These are phyloP conservation scores for Notothenia coriiceps DNA, from an alignment of 2,113 vertebrate genomes.

Conservation along the genomic window DNA sequence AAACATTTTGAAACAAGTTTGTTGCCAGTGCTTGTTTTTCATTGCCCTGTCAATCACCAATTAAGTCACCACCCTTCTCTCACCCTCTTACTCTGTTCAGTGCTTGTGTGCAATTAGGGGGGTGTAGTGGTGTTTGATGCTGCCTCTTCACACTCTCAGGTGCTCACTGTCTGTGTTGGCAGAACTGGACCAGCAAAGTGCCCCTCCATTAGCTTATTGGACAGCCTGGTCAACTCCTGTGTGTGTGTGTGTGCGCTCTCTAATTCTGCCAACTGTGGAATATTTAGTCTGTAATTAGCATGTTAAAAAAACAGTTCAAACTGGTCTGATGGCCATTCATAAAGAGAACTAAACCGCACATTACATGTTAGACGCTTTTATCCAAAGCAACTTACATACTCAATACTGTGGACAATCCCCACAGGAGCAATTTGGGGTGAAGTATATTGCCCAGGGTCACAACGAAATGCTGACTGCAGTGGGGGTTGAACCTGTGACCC, in stretches of 20 bases:
- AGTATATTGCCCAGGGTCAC: no score
- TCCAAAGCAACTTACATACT: no score
- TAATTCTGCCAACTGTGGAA: background rate
- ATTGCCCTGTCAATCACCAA: no score
- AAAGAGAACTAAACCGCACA: background rate
- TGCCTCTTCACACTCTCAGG: conserved; percentile 24
- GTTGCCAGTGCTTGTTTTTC: no score
- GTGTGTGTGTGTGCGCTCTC: conserved; percentile 1
- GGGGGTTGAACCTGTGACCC: no score
- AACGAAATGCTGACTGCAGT: no score
- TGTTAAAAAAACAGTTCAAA: conserved; percentile 15
- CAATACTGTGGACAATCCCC: no score
- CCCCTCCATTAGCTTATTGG: conserved; percentile 57
- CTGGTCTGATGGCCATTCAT: background rate
- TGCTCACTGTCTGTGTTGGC: conserved; percentile 52
- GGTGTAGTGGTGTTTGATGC: conserved; percentile 38
- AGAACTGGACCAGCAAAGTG: conserved; percentile 42
- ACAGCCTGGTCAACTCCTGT: conserved; percentile 29
- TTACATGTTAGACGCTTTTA: no score
- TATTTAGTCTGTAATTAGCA: conserved; percentile 18
- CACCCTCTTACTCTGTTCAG: background rate
- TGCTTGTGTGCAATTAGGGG: conserved; percentile 27
- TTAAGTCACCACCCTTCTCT: no score
- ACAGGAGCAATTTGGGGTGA: no score
- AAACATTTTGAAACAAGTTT: no score